Evolutionary conservation across 2,888 invertebrate species (phyloP), one percentile per base, ranked within the genome.

Genomic region (Metopia argyrocephala): DNA sequence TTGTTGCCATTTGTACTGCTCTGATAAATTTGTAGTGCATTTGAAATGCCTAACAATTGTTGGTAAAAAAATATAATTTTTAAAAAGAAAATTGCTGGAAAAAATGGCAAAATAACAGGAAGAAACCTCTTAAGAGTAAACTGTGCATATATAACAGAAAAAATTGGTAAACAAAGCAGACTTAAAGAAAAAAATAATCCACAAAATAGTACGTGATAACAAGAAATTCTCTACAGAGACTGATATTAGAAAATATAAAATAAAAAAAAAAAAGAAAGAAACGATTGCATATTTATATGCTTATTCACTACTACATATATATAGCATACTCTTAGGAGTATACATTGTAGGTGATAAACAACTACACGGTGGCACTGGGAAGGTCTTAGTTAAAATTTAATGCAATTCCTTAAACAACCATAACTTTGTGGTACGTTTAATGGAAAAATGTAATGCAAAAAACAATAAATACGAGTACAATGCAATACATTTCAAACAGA

Each of bases 351-450:
- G 75, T 70, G 75, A 75, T 75, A 62, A 75, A 64, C 23, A 69
- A 48, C 52, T 20, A 62, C 31, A 62, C 18, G 45, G 6, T 31
- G 45, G 45, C 5, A 52, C 5, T n/a, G 5, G 20, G 25, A 31
- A 31, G 31, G 69, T 73, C 81, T 78, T 81, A 74, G 59, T 81
- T 46, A 81, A 81, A 74, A 69, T 78, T 81, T 78, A 81, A 81
- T 81, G 81, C 81, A 78, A 74, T 81, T 81, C 70, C 74, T 80
- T 27, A 56, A 69, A 38, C 64, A 27, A 21, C 56, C 64, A 73
- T 80, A 80, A 76, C 48, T 65, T 80, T 80, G 68, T 38, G 73
- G 73, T 62, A 20, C 28, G 20, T 48, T 5, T 50, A 59, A 59
- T 52, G 18, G 59, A 38, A 38, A n/a, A 38, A 38, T 38, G 38